Base-by-base conservation (phyloP, 2,113 vertebrate genomes). In the Ailuropoda melanoleuca region DNA sequence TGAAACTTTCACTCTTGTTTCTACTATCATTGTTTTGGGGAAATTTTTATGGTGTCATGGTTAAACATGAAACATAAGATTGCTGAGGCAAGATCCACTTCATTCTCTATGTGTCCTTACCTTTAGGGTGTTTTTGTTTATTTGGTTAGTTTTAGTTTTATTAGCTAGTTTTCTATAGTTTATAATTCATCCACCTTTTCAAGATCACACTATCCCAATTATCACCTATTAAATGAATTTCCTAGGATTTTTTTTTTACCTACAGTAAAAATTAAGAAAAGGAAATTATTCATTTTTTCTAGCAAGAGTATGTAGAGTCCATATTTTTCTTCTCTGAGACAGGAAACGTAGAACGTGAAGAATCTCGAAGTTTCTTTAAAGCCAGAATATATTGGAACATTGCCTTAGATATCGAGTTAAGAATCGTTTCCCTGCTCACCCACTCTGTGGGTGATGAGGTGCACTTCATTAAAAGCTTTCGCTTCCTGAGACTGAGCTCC, bases 1-100 rank as follows among this genome's bases (percentile, higher is more conserved):
- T 53, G 7, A 56, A 50, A 75, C 90, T 70, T 85, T 70, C 26
- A 66, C 78, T 92, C 15, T 87, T 78, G 4, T 55, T 77, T 81
- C 87, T 96, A 6, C 56, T 77, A 78, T 60, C 90, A 39, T 68
- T 78, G 13, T 83, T 74, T 26, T 2, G 19, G 13, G 37, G 4
- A 86, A 95, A 80, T 24, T 12, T 83, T 70, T 87, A 72, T 21
- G 39, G 4, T 21, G 1, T 56, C 26, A 8, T 56, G 6, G 10
- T 87, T 91, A 96, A 93, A 92, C 8, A 86, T 62, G 70, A 86
- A 48, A 34, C 58, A 58, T 88, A 74, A 83, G 39, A 83, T 56
- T 83, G 15, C 8, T 68, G 39, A 97, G n/a, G 7, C 31, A 86
- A 68, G 10, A 92, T 50, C n/a, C 12, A 56, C 17, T 80, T 78